Conservation (phyloP, 2,888 invertebrate genomes). For the Megastigmus dorsalis region DNA sequence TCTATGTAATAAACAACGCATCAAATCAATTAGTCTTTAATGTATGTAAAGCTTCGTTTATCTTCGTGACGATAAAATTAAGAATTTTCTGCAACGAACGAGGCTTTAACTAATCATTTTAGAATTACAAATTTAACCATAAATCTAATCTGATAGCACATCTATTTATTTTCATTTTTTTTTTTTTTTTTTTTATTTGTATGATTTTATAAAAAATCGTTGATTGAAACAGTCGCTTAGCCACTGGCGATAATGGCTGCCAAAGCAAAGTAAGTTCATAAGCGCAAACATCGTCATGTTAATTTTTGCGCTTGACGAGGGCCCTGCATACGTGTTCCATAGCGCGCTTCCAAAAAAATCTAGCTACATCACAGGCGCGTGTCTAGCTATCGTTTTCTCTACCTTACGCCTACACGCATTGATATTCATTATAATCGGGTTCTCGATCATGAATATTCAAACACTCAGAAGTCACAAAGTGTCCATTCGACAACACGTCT, state of each 20-base stretch:
- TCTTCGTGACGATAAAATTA: neutral
- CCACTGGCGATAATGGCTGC: constrained; percentile 65
- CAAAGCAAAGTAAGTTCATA: constrained; percentile 62
- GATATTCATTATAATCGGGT: constrained; percentile 56
- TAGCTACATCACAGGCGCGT: constrained; percentile 71
- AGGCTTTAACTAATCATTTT: neutral
- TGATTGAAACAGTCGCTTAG: constrained; percentile 28
- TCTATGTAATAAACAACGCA: neutral
- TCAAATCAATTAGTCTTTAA: constrained; percentile 23
- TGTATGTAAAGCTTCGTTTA: constrained; percentile 5
- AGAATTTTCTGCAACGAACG: neutral
- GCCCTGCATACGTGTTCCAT: constrained; percentile 64
- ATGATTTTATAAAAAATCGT: constrained; percentile 39
- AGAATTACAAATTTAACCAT: neutral
- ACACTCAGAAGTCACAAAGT: constrained; percentile 57
- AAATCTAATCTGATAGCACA: too few species aligned
- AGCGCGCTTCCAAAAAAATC: constrained; percentile 62
- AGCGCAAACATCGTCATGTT: constrained; percentile 55
- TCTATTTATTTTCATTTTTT: too few species aligned
- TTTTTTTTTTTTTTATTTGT: constrained; percentile 27
- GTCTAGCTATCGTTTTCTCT: constrained; percentile 66
- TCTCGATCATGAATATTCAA: constrained; percentile 59
- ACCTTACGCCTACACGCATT: constrained; percentile 62
- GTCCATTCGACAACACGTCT: constrained; percentile 38
- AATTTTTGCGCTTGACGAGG: constrained; percentile 52